These are phyloP conservation scores for Microcebus ravelobensis DNA, from an alignment of 2,113 vertebrate species.

Conservation along the genomic window DNA sequence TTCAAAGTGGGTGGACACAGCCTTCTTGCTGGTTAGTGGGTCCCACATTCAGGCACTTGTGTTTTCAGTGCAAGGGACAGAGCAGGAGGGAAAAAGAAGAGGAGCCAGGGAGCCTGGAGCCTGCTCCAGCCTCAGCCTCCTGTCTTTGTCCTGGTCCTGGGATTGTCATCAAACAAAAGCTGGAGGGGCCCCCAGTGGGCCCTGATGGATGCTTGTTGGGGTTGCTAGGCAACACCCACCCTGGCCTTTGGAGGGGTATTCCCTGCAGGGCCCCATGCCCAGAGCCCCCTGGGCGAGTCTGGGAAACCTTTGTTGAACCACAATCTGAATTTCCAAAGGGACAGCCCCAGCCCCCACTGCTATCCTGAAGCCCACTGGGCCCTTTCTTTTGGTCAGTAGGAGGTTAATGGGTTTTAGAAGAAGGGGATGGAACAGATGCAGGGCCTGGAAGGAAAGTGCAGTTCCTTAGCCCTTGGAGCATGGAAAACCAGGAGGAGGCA, in stretches of 20 bases:
- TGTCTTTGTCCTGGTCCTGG: neutral
- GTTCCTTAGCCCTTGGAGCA: neutral
- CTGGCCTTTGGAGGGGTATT: constrained; percentile 42
- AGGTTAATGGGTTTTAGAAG: constrained; percentile 7
- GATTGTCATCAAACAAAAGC: constrained; percentile 65
- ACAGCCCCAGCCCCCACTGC: neutral
- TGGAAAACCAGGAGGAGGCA: neutral
- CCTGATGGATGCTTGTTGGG: constrained; percentile 7
- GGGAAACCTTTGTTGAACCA: constrained; percentile 57
- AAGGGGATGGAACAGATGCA: no score
- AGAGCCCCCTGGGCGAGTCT: constrained; percentile 31
- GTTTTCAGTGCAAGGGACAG: neutral
- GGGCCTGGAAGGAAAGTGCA: neutral
- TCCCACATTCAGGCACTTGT: neutral
- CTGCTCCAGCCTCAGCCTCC: neutral
- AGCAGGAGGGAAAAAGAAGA: neutral
- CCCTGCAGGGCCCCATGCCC: constrained; percentile 49
- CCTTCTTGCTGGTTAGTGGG: neutral
- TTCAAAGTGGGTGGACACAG: neutral
- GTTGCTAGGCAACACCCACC: constrained; percentile 41
- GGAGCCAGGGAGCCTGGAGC: neutral
- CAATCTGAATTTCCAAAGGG: constrained; percentile 56
- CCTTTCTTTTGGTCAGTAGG: constrained; percentile 50
- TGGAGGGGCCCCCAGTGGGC: neutral
- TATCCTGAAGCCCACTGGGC: neutral